Percentiles rank a stretch among this genome's conserved stretches.
These are phyloP conservation scores for Harpagifer antarcticus DNA, from an alignment of 2,797 vertebrate species.

Conservation along the genomic window DNA sequence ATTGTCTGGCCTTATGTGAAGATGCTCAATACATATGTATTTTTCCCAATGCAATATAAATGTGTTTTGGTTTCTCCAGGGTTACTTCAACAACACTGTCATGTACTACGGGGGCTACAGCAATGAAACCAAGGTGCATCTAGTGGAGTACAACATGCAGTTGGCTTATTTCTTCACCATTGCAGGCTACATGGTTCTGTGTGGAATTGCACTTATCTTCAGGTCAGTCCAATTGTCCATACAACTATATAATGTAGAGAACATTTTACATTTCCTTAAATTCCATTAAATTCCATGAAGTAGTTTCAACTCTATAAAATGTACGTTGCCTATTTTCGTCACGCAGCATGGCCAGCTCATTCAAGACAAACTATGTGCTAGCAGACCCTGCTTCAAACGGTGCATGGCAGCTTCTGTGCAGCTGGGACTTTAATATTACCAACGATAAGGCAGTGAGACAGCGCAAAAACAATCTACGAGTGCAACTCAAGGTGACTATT, in stretches of 20 bases:
- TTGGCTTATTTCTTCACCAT: constrained; percentile 96
- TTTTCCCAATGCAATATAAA: background rate
- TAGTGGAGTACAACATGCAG: constrained; percentile 89
- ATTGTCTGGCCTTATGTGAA: too few relatives aligned
- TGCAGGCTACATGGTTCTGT: constrained; percentile 88
- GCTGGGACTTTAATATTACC: constrained; percentile 94
- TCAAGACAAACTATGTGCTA: constrained; percentile 87
- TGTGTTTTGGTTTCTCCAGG: constrained; percentile 79
- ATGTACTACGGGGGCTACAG: constrained; percentile 96
- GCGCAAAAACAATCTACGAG: constrained; percentile 90
- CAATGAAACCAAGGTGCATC: constrained; percentile 72
- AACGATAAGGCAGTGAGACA: constrained; percentile 90
- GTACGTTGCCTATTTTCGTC: background rate
- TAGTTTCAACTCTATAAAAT: background rate
- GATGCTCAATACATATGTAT: background rate
- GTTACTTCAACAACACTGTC: constrained; percentile 91
- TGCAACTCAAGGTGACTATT: constrained; percentile 90
- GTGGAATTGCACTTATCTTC: constrained; percentile 90
- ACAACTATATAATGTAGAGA: background rate
- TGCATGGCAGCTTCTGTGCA: constrained; percentile 90
- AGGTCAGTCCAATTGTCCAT: constrained; percentile 83
- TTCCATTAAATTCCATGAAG: background rate
- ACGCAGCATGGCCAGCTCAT: constrained; percentile 90
- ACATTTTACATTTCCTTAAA: background rate
- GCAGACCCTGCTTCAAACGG: constrained; percentile 76